These are phyloP conservation scores for Pampus argenteus DNA, from an alignment of 2,797 vertebrate species.

Conservation along the genomic window DNA sequence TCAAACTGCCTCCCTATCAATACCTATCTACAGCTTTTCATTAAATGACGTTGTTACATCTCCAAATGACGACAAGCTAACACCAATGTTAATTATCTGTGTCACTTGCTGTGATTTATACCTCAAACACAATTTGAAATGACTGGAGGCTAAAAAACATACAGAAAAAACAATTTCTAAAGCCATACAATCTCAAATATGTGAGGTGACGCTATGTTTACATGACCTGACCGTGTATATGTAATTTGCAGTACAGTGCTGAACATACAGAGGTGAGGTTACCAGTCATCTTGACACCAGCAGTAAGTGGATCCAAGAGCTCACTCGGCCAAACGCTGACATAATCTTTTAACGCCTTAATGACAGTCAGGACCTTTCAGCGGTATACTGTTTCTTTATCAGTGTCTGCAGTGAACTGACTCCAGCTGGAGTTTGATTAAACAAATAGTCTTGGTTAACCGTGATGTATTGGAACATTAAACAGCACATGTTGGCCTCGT, in stretches of 20 bases:
- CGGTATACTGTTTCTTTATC: conserved; percentile 46
- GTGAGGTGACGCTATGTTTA: neutral
- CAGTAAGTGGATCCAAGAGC: conserved; percentile 23
- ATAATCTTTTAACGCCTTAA: conserved; percentile 24
- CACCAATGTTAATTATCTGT: too few species aligned
- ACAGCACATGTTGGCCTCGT: conserved; percentile 20
- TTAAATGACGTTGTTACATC: too few species aligned
- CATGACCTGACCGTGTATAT: neutral
- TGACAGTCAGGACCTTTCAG: conserved; percentile 30
- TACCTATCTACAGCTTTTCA: too few species aligned
- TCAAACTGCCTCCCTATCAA: too few species aligned
- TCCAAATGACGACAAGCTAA: too few species aligned
- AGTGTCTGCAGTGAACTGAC: conserved; percentile 34
- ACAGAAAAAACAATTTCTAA: too few species aligned
- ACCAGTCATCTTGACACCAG: neutral
- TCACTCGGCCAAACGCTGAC: conserved; percentile 9
- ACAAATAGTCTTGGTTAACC: conserved; percentile 43
- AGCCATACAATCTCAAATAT: too few species aligned
- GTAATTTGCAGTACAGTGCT: neutral
- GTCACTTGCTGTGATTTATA: too few species aligned
- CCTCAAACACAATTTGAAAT: too few species aligned
- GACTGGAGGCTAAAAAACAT: too few species aligned
- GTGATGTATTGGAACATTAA: conserved; percentile 46
- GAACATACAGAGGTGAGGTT: neutral
- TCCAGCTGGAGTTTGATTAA: conserved; percentile 57